A percentile compares a stretch with the other conserved stretches of the same genome.
These are phyloP conservation scores for Eristalis tenax DNA, from an alignment of 2,888 invertebrate species.

Conservation along the genomic window DNA sequence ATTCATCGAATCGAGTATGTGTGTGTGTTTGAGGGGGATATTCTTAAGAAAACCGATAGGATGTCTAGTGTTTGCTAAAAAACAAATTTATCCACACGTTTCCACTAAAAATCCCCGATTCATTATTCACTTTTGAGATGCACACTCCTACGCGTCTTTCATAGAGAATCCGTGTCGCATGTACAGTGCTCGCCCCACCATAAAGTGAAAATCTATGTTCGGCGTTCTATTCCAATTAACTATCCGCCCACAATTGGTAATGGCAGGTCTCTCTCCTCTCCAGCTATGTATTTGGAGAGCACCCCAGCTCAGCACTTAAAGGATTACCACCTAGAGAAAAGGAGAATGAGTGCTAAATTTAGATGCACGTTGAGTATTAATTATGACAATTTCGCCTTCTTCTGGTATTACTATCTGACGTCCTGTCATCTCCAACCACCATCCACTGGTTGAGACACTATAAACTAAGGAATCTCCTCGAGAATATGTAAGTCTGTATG, in stretches of 20 bases:
- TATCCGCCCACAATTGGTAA: conserved; percentile 71
- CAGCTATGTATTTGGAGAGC: conserved; percentile 48
- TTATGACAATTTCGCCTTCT: conserved; percentile 70
- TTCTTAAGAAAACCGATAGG: conserved; percentile 57
- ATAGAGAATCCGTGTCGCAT: conserved; percentile 34
- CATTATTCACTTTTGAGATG: conserved; percentile 65
- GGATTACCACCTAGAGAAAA: conserved; percentile 26
- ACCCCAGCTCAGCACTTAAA: conserved; percentile 10
- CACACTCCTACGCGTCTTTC: conserved; percentile 50
- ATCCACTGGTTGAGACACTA: conserved; percentile 34
- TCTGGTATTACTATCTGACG: conserved; percentile 70
- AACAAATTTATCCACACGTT: conserved; percentile 17
- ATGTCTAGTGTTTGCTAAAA: conserved; percentile 44
- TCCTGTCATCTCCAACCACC: conserved; percentile 61
- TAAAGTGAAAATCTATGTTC: conserved; percentile 72
- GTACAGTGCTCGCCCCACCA: conserved; percentile 23
- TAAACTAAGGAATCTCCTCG: conserved; percentile 51
- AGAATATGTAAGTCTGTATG: conserved; percentile 18
- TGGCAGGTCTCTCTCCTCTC: conserved; percentile 55
- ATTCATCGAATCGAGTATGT: not conserved
- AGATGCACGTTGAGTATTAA: conserved; percentile 67
- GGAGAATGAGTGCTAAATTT: conserved; percentile 66
- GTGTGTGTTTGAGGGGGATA: conserved; percentile 4
- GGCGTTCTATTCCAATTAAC: conserved; percentile 70
- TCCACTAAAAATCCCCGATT: conserved; percentile 10